Conservation (phyloP, 2,113 vertebrate genomes). For the Fulmarus glacialis region DNA sequence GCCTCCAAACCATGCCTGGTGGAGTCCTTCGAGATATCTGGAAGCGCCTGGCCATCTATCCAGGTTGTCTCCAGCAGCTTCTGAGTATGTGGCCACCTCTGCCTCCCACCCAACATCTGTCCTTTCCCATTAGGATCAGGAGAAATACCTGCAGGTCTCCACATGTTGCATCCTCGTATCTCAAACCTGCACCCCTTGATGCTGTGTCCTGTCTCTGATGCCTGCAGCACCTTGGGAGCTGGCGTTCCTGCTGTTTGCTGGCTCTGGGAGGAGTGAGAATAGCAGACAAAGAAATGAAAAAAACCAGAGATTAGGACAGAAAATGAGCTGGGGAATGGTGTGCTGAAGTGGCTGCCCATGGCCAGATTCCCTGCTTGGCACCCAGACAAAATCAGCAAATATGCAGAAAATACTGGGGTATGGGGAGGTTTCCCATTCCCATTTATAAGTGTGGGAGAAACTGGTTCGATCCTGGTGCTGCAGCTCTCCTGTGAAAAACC, state of each 20-base stretch:
- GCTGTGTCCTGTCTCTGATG: background rate
- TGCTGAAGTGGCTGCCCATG: rapidly evolving
- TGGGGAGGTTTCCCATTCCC: background rate
- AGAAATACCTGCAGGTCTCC: background rate
- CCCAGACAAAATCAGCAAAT: background rate
- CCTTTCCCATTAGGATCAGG: background rate
- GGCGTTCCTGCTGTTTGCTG: background rate
- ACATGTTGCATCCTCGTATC: background rate
- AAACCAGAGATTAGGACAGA: background rate
- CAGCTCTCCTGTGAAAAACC: background rate
- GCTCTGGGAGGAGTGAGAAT: background rate
- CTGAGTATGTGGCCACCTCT: background rate
- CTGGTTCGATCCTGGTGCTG: background rate
- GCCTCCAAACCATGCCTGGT: background rate
- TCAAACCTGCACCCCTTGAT: rapidly evolving
- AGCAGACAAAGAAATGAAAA: background rate
- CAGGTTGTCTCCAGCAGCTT: background rate
- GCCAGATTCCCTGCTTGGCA: background rate
- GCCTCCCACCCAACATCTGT: background rate
- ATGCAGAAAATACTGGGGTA: background rate
- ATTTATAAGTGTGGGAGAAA: background rate
- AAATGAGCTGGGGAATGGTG: background rate
- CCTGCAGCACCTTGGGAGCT: background rate
- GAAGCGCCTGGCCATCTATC: background rate
- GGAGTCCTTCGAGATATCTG: background rate